These are phyloP conservation scores for Limnephilus rhombicus DNA, from an alignment of 2,888 invertebrate genomes.

Conservation along the genomic window DNA sequence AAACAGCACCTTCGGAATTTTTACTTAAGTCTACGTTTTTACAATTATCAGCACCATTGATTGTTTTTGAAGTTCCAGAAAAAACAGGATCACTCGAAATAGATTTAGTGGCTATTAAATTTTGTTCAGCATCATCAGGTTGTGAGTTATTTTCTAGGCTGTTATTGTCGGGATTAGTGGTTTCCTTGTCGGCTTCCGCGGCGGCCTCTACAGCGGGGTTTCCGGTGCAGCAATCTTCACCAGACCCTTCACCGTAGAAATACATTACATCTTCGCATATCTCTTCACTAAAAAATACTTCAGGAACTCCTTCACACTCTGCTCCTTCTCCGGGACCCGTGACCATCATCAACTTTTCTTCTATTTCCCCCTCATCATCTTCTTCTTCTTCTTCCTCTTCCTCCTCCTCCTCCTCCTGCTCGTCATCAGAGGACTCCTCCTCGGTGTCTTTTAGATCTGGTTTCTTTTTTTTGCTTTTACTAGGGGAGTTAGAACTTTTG, in stretches of 20 bases:
- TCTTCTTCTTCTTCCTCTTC: slow-evolving; percentile 56
- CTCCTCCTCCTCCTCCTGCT: slow-evolving; percentile 4
- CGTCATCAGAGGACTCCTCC: slow-evolving; percentile 35
- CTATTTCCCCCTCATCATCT: slow-evolving; percentile 78
- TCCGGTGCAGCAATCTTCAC: slow-evolving; percentile 85
- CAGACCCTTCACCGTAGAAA: slow-evolving; percentile 85
- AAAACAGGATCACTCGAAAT: slow-evolving; percentile 45
- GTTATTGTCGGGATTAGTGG: slow-evolving; percentile 67
- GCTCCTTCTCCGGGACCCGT: slow-evolving; percentile 84
- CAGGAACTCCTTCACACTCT: slow-evolving; percentile 78
- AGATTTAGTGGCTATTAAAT: slow-evolving; percentile 40
- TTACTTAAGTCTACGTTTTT: slow-evolving; percentile 49
- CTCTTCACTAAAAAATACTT: slow-evolving; percentile 79
- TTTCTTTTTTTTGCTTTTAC: slow-evolving; percentile 23
- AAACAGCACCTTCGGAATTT: slow-evolving; percentile 47
- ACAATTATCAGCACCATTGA: slow-evolving; percentile 59
- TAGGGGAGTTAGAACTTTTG: slow-evolving; percentile 22
- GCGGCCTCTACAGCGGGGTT: slow-evolving; percentile 74
- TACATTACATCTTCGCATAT: slow-evolving; percentile 85
- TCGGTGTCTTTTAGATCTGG: neutral
- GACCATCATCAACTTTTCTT: slow-evolving; percentile 85
- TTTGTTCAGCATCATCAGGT: slow-evolving; percentile 41
- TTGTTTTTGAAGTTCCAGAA: slow-evolving; percentile 50
- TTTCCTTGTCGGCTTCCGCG: slow-evolving; percentile 66
- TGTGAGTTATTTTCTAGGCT: slow-evolving; percentile 39